Evolutionary conservation across 1,140 invertebrate genomes (phyloP).

Genomic region (Rhopalosiphum maidis): DNA sequence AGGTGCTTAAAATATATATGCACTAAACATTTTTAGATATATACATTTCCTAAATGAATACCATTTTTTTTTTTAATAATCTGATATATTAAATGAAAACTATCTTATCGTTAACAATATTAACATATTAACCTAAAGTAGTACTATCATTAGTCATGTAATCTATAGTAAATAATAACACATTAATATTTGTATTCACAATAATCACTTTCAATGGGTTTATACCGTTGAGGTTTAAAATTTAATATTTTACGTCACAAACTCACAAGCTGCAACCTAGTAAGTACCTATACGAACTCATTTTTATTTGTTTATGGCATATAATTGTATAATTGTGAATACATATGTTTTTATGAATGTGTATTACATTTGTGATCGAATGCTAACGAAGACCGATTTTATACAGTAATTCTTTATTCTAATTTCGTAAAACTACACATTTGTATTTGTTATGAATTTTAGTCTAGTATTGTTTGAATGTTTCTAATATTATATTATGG

Average conservation of each 20-base stretch:
- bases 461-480: neutral
- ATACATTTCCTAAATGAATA: neutral
- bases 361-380: neutral
- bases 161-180: neutral
- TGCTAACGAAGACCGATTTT: neutral
- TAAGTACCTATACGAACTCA: neutral
- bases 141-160: neutral
- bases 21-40: too few species aligned
- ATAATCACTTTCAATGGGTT: neutral
- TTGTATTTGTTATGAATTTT: neutral
- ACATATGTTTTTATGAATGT: neutral
- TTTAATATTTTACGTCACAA: neutral
- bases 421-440: neutral
- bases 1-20: neutral
- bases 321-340: neutral
- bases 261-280: neutral
- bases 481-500: neutral
- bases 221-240: neutral
- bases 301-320: neutral
- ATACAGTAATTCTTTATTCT: neutral
- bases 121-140: neutral
- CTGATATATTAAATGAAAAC: neutral
- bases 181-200: neutral
- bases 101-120: neutral
- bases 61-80: neutral